phyloP scores from a whole-genome alignment of 2,113 vertebrate species.

The Spea bombifrons region DNA sequence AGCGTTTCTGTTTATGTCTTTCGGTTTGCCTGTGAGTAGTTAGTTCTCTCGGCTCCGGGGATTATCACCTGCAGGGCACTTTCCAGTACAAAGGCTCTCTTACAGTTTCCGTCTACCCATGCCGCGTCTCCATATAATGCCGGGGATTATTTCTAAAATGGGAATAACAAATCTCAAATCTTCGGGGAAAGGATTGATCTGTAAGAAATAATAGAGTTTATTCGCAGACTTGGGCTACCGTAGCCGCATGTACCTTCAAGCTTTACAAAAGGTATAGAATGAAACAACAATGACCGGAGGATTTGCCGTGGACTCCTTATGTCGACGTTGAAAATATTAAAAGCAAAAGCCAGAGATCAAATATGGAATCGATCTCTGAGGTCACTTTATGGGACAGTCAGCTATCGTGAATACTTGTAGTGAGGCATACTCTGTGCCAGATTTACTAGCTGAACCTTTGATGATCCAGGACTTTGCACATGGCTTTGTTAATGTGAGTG shows the following conservation, averaged over 20 bases:
- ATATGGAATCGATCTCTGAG: no score
- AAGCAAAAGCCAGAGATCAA: no score
- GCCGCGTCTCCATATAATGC: not conserved
- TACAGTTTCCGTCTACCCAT: not conserved
- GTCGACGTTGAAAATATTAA: no score
- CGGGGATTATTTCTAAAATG: not conserved
- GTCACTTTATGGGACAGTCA: no score
- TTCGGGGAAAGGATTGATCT: not conserved
- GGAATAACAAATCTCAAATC: not conserved
- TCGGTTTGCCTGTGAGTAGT: not conserved
- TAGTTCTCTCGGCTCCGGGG: not conserved
- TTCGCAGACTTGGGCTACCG: not conserved
- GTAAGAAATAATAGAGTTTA: not conserved
- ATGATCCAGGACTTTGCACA: no score
- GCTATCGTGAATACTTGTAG: no score
- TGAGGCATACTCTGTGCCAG: no score
- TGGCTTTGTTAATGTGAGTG: no score
- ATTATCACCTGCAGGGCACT: constrained; percentile 20
- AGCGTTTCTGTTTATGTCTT: not conserved
- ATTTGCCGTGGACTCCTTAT: no score
- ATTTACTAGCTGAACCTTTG: no score
- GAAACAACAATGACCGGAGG: no score
- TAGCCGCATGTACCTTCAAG: not conserved
- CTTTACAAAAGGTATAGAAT: not conserved
- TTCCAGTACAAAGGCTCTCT: not conserved